These are phyloP conservation scores for Nematopogon swammerdamellus DNA, from an alignment of 2,888 invertebrate species.

Conservation along the genomic window DNA sequence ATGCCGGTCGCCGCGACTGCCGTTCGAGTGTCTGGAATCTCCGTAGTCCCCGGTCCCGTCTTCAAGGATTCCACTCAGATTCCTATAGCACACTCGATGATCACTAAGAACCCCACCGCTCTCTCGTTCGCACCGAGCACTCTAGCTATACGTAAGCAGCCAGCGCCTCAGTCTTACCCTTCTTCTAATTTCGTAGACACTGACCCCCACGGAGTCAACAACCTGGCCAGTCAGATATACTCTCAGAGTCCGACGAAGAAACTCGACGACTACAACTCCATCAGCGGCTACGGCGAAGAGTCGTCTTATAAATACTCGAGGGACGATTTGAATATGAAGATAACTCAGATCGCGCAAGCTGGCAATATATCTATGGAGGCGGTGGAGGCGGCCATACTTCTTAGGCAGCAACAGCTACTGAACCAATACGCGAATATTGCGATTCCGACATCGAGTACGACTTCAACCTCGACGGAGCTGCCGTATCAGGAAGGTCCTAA, in stretches of 20 bases:
- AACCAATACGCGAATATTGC: conserved; percentile 53
- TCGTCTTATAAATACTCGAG: conserved; percentile 37
- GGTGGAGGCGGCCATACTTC: conserved; percentile 69
- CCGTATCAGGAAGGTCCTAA: too few species aligned
- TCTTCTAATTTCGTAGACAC: conserved; percentile 50
- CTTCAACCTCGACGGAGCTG: conserved; percentile 33
- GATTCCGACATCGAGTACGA: conserved; percentile 42
- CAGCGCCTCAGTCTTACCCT: conserved; percentile 19
- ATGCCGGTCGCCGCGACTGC: conserved; percentile 29
- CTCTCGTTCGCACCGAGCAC: conserved; percentile 21
- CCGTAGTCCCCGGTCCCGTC: conserved; percentile 34
- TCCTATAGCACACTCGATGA: conserved; percentile 18
- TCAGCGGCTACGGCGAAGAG: conserved; percentile 44
- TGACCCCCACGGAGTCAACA: conserved; percentile 43
- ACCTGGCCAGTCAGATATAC: conserved; percentile 29
- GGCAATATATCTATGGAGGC: conserved; percentile 78
- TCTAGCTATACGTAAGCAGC: conserved; percentile 23
- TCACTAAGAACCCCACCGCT: conserved; percentile 20
- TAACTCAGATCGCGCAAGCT: conserved; percentile 59
- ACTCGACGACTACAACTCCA: conserved; percentile 46
- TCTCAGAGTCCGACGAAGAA: conserved; percentile 32
- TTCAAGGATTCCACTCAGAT: conserved; percentile 28
- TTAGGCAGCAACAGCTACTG: conserved; percentile 67
- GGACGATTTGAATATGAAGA: conserved; percentile 45
- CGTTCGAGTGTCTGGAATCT: conserved; percentile 24